Evolutionary conservation across 1,140 invertebrate genomes (phyloP).

Genomic region (Tetramorium alpestre): DNA sequence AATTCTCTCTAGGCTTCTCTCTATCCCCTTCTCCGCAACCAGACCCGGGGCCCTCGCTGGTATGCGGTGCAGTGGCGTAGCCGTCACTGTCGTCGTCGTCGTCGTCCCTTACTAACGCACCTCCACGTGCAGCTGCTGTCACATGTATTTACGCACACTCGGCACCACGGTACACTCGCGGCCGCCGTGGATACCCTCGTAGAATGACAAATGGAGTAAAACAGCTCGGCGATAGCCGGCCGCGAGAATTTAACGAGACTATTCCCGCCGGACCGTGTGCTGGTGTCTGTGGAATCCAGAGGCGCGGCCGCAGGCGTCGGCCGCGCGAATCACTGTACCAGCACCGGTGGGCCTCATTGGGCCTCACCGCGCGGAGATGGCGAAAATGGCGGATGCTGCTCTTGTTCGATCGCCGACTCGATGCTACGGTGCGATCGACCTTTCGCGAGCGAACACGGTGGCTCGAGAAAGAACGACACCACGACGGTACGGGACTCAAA

Average conservation of each 20-base stretch:
- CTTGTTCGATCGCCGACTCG: neutral
- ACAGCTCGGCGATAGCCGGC: neutral
- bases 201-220: neutral
- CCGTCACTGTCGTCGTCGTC: neutral
- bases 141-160: conserved; percentile 35
- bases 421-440: no score
- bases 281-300: conserved; percentile 66
- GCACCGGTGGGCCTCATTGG: conserved; percentile 57
- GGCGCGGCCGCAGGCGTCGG: conserved; percentile 68
- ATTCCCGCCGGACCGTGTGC: conserved; percentile 3
- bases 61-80: conserved; percentile 72
- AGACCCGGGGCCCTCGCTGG: conserved; percentile 63
- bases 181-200: neutral
- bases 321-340: conserved; percentile 52
- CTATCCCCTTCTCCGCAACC: conserved; percentile 40
- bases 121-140: conserved; percentile 69
- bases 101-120: conserved; percentile 58
- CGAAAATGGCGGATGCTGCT: conserved; percentile 41
- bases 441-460: neutral
- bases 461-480: conserved; percentile 12
- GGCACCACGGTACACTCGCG: conserved; percentile 24
- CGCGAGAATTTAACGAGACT: neutral
- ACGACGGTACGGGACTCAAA: neutral
- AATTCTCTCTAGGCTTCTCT: conserved; percentile 62
- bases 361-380: neutral